Evolutionary conservation across 64 coral and sea anemone genomes (phyloP), one percentile per base, ranked within the genome.

Genomic region (Actinia tenebrosa): DNA sequence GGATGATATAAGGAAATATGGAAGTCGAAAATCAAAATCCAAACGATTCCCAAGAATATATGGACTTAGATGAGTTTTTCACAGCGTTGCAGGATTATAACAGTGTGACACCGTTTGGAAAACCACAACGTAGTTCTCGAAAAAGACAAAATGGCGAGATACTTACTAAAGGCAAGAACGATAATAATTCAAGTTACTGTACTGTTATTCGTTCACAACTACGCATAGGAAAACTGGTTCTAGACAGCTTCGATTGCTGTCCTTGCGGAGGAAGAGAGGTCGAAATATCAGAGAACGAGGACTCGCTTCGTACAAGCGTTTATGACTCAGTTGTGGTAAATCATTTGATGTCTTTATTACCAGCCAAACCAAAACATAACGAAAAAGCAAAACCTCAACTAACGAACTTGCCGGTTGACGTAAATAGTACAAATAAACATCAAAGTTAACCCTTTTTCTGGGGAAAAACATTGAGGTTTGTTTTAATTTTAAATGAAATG

Each of bases 41-140:
- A 3, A 81, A 37, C 50, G 50, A 81, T 81, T 4, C 79, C 4
- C 44, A 81, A 53, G 79, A 81, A 18, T 81, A 81, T 11, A 81
- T 81, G 79, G 79, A 81, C 46, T 53, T 81, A 6, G 79, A 81
- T 53, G 79, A 81, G 22, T 81, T 81, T 81, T 81, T 81, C 45
- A 50, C 16, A 1, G 79, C 42, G 3, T 50, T 81, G 17, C 45
- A 11, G 18, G 79, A 81, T 53, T 45, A 45, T 10, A 81, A 81
- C 27, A 81, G 79, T 52, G 50, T 81, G 4, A 81, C 79, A 10
- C 79, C 79, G 9, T 81, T 81, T 46, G 79, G 79, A 4, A 81
- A 81, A 81, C 44, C 50, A 2, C 69, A 75, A 75, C 8, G 25
- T 9, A 75, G 2, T 2, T 8, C 63, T 23, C 63, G 63, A 19